Conservation (phyloP, 2,113 vertebrate genomes). For the Corythaeola cristata region DNA sequence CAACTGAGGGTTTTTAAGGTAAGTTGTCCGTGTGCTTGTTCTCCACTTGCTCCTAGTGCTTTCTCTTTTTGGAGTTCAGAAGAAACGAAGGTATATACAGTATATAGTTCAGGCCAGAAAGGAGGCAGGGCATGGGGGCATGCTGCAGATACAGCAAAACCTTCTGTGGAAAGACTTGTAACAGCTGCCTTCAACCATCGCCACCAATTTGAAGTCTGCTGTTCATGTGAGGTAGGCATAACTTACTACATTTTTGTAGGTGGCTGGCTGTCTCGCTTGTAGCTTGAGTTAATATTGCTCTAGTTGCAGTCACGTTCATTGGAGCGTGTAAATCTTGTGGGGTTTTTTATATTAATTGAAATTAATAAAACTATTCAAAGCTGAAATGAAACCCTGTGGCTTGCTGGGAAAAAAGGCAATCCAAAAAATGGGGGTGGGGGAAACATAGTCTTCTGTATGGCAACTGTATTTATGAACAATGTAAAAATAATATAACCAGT, state of each 20-base stretch:
- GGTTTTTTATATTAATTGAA: background rate
- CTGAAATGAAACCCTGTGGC: background rate
- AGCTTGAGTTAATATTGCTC: background rate
- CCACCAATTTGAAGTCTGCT: background rate
- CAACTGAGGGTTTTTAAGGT: background rate
- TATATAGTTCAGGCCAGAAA: background rate
- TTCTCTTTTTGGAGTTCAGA: background rate
- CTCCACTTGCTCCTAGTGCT: background rate
- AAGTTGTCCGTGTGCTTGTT: background rate
- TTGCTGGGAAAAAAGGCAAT: background rate
- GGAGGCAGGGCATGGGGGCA: background rate
- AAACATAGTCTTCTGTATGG: background rate
- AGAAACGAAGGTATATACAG: background rate
- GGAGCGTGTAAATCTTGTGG: background rate
- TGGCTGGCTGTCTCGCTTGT: background rate
- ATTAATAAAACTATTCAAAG: background rate
- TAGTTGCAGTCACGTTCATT: background rate
- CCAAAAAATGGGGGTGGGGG: background rate
- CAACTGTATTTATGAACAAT: background rate
- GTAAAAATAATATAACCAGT: background rate
- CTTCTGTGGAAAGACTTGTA: background rate
- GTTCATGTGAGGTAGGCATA: background rate
- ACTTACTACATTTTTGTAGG: background rate
- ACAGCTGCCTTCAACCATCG: background rate
- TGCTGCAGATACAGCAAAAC: background rate